These are phyloP conservation scores for Asarcornis scutulata DNA, from an alignment of 2,113 vertebrate genomes.

Conservation along the genomic window DNA sequence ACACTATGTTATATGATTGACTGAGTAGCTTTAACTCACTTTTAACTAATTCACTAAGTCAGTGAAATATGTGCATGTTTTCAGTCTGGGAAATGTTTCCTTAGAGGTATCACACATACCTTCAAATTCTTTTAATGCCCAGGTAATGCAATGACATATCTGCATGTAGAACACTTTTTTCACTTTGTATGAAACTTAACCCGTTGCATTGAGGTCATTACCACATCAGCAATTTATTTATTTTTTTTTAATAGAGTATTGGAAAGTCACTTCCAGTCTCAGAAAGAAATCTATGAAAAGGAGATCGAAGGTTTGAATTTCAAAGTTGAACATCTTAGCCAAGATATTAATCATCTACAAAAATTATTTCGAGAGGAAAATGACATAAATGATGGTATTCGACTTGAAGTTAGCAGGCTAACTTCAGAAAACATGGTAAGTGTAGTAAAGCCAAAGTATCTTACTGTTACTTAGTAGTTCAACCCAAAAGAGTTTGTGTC, in stretches of 20 bases:
- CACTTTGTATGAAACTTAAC: background rate
- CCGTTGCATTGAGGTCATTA: background rate
- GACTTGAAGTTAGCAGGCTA: slow-evolving; percentile 87
- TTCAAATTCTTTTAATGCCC: background rate
- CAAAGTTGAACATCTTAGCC: slow-evolving; percentile 88
- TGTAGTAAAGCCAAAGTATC: background rate
- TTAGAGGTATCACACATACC: background rate
- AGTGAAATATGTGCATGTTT: background rate
- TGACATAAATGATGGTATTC: slow-evolving; percentile 85
- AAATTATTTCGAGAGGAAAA: slow-evolving; percentile 91
- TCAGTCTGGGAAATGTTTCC: background rate
- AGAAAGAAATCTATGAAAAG: slow-evolving; percentile 86
- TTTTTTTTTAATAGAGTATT: slow-evolving; percentile 78
- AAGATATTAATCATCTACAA: slow-evolving; percentile 89
- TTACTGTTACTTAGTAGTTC: background rate
- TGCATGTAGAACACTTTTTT: background rate
- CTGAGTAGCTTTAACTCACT: background rate
- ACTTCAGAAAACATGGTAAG: slow-evolving; percentile 89
- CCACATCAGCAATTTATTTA: background rate
- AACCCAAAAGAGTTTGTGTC: background rate
- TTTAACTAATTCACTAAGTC: background rate
- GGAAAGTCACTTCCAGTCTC: slow-evolving; percentile 88
- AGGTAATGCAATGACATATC: background rate
- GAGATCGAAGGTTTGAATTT: slow-evolving; percentile 86
- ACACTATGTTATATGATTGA: background rate